Base-by-base conservation (phyloP, 2,888 invertebrate genomes). In the Cephus sareptanus region DNA sequence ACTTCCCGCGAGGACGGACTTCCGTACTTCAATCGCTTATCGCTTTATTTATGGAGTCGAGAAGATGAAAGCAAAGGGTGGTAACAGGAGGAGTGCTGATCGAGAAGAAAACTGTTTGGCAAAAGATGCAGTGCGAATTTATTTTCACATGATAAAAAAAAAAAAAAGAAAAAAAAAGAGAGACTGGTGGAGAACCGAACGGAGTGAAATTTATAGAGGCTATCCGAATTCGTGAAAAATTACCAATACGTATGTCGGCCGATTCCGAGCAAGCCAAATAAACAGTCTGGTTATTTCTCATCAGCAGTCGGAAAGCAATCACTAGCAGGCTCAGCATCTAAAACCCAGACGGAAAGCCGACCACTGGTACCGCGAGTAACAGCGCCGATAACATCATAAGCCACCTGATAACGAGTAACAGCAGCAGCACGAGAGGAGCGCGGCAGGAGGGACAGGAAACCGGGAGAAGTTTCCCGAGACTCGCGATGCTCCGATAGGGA, bases 401-500 rank as follows among this genome's bases (percentile, higher is more conserved):
- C 56, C 56, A 56, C 9, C 56, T 56, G 56, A 56, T 56, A 56
- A 56, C 56, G 56, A 56, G 56, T 56, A 56, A 0, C 56, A 23
- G 56, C 56, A 56, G 56, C 23, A 56, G 2, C 23, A 56, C 4
- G 9, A 9, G 40, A 37, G 37, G 13, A 15, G 15, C 4, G 15
- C 1, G 37, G 15, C 4, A 15, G 15, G 13, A 40, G 23, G 56
- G 9, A 56, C 23, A 23, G 9, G 23, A 2, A 9, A 56, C 9
- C 23, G 56, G 23, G 79, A 81, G 82, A 88, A 88, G 84, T 88
- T 87, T 85, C 78, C 82, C 73, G 75, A 78, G 77, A 79, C 83
- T 81, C 81, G 80, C 82, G 83, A 84, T 85, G 83, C 81, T 85
- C 83, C 82, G 86, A 87, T 86, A 85, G 80, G 78, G 83, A 86